phyloP scores from a whole-genome alignment of 2,113 vertebrate genomes.

The Callaeas wilsoni region DNA sequence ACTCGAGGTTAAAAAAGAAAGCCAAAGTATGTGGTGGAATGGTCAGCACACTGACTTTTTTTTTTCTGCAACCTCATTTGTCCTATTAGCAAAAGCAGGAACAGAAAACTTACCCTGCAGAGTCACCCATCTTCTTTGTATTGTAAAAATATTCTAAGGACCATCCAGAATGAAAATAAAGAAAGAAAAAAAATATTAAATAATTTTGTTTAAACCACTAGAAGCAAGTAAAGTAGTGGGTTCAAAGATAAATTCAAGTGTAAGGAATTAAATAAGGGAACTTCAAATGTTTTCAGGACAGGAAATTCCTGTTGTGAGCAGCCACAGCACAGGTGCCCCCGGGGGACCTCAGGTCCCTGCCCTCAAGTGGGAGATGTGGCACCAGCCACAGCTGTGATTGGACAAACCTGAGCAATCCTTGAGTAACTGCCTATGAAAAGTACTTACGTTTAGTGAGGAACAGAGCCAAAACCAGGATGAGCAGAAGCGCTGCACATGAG shows the following conservation, averaged over 20 bases:
- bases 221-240: background rate
- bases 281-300: background rate
- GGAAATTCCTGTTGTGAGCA: background rate
- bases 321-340: background rate
- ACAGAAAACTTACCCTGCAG: slow-evolving; percentile 45
- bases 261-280: background rate
- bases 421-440: background rate
- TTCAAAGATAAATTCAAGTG: background rate
- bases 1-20: background rate
- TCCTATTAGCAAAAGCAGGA: background rate
- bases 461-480: background rate
- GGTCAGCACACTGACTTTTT: background rate
- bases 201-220: background rate
- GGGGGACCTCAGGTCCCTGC: background rate
- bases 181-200: background rate
- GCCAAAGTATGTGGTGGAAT: background rate
- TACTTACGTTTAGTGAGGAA: slow-evolving; percentile 48
- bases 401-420: background rate
- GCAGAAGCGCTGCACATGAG: background rate
- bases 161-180: background rate
- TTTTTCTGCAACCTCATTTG: background rate
- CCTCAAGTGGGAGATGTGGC: background rate
- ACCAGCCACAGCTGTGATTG: background rate
- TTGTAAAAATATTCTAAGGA: slow-evolving; percentile 23
- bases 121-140: background rate